Evolutionary conservation across 2,797 vertebrate species (phyloP), one percentile per base, ranked within the genome.

Genomic region (Gambusia yucatana): DNA sequence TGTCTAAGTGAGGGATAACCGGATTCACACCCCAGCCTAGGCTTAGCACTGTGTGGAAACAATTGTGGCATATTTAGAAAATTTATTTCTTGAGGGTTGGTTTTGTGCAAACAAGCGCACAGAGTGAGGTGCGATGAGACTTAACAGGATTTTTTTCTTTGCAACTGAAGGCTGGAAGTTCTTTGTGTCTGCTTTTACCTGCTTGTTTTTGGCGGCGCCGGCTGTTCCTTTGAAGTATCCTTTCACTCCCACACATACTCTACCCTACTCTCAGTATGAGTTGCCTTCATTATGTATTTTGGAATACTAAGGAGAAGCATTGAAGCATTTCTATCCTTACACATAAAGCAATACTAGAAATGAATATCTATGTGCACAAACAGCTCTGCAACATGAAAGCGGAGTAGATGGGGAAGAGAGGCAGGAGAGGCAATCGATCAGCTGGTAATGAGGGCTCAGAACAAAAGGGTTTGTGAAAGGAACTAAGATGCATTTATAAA

Each of bases 331-430:
- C 77, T 83, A 77, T 44, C 55, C 70, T 73, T 70, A 85, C 83
- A 90, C 82, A 81, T 86, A 88, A 91, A 88, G 80, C 22, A 77
- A 85, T 70, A 81, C 63, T 87, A 90, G 89, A 67, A 84, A 75
- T 72, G 55, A 74, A 77, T 6, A 6, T 48, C 33, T 46, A 70
- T 50, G 33, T 75, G 70, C 43, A 77, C 55, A 84, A 85, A 86
- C 82, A 76, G 73, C 0, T 41, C 76, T 75, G 82, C 28, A 44
- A 78, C 78, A 73, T 50, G 72, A 69, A 70, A 30, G 76, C 2
- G 79, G 46, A 48, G 48, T 81, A 57, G 46, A 70, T 0, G 13
- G 50, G 52, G 79, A 79, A 77, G 63, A 80, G 50, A 85, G 70
- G 86, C 84, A 80, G 63, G 43, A 85, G 77, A 75, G 74, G 47